Evolutionary conservation across 64 coral and sea anemone genomes (phyloP), one percentile per base, ranked within the genome.

Genomic region (Porites lutea): DNA sequence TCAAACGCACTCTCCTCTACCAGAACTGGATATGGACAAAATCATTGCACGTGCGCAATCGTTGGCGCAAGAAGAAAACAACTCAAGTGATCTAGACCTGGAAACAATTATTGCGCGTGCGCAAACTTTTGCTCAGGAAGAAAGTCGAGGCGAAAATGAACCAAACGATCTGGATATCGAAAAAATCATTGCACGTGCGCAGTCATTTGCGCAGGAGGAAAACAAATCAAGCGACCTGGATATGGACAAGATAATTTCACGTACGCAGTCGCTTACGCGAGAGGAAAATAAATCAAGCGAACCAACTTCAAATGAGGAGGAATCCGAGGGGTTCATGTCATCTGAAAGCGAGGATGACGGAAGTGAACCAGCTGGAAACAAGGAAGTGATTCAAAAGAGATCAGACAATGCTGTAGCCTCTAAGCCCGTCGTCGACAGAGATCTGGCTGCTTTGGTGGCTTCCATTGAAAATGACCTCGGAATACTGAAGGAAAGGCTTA

Each of bases 391-490:
- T 60, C 20, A 86, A 27, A 65, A 15, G 58, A 89, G 6, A 73
- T 58, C 58, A 55, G 87, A 57, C 68, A 69, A 19, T 80, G 18
- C 18, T 52, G 16, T 61, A 61, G 37, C 48, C 59, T 57, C 12
- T 7, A 11, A 22, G 16, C 15, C 86, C 78, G 27, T 37, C 20
- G 71, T 83, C n/a, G 87, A 74, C n/a, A 89, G 75, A 75, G 92
- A 94, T 10, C 79, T 94, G 8, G 92, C 92, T 0, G 78, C 69
- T 60, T 76, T 94, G 77, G 92, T 94, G 68, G 92, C 92, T 27
- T 83, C 87, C 16, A 83, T 94, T 80, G 92, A 94, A 65, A 94
- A 88, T 8, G 92, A 94, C 81, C 86, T 94, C 5, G 87, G 92
- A 12, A 94, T 89, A 75, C 92, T 94, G 46, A 94, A 94, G 70